Evolutionary conservation across 1,140 invertebrate species (phyloP), one percentile per base, ranked within the genome.

Genomic region (Lycorma delicatula): DNA sequence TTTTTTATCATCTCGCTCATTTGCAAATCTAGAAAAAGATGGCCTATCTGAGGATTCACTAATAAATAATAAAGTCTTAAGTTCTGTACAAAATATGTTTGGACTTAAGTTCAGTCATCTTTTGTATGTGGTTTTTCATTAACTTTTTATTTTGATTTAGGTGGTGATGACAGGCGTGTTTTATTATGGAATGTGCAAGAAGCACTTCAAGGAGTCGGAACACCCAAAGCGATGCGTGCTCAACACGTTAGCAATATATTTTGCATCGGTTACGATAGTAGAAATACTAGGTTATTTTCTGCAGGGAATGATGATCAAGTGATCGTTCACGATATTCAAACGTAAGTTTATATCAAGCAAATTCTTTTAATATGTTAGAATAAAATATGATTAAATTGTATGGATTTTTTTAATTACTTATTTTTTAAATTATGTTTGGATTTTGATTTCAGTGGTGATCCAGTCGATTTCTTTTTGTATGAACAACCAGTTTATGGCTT

Each of bases 281-380:
- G 79, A 36, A 91, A 89, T 68, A 77, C 80, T 23, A 87, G 84
- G 70, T 81, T 96, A 63, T 92, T 91, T 71, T 97, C 93, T 28
- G 93, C 89, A 56, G 93, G 92, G 49, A 96, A 96, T 76, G 93
- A 97, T 77, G 89, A 94, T 70, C 84, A 91, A 76, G 91, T 95
- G 38, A 86, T 91, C 56, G 80, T 90, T n/a, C 91, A 93, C 71
- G 87, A 93, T 74, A 72, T 85, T 51, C 66, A 70, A 69, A 90
- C 85, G 86, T 91, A 80, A 81, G 78, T 71, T 58, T 55, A 47
- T 52, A 4, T 25, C 48, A 16, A 27, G 47, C 13, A 50, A 38
- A 18, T 38, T 38, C 18, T 3, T n/a, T 38, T 38, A n/a, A 38
- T 13, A n/a, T n/a, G n/a, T n/a, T n/a, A n/a, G n/a, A n/a, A n/a